Conservation (phyloP, 35 echinoderm and acorn worm species). For the Amphiura filiformis region DNA sequence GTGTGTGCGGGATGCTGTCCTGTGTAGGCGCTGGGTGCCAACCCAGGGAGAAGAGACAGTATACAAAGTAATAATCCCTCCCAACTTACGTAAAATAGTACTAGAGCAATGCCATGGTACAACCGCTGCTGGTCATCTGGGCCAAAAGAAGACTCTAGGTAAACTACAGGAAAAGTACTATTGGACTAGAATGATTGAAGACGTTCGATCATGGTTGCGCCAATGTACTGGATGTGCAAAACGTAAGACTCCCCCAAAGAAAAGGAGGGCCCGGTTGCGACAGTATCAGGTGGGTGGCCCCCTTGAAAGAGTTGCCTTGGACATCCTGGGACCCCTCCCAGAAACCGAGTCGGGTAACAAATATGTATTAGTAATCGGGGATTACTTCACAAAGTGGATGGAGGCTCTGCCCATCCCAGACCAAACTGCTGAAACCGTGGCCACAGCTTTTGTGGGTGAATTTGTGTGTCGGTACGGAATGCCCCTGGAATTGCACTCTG, state of each 20-base stretch:
- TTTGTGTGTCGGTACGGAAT: slow-evolving; percentile 52
- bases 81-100: neutral
- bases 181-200: neutral
- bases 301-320: slow-evolving; percentile 17
- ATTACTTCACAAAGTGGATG: slow-evolving; percentile 45
- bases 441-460: slow-evolving; percentile 32
- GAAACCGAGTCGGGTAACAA: slow-evolving; percentile 35
- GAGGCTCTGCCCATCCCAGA: slow-evolving; percentile 21
- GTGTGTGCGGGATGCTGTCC: too few relatives aligned
- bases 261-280: neutral
- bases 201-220: slow-evolving; percentile 15
- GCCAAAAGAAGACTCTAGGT: neutral
- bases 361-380: slow-evolving; percentile 29
- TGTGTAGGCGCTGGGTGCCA: slow-evolving; percentile 41
- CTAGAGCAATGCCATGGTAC: neutral
- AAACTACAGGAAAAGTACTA: neutral
- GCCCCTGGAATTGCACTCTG: slow-evolving; percentile 35
- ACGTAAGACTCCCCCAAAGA: neutral
- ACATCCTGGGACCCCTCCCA: slow-evolving; percentile 40
- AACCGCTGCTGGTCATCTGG: slow-evolving; percentile 15
- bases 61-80: neutral
- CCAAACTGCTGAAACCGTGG: slow-evolving; percentile 43
- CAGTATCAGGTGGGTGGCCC: neutral
- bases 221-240: slow-evolving; percentile 4
- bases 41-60: too few relatives aligned